Percentiles rank a stretch among this genome's conserved stretches.
phyloP scores from a whole-genome alignment of 1,140 invertebrate genomes.

The Asbolus verrucosus region DNA sequence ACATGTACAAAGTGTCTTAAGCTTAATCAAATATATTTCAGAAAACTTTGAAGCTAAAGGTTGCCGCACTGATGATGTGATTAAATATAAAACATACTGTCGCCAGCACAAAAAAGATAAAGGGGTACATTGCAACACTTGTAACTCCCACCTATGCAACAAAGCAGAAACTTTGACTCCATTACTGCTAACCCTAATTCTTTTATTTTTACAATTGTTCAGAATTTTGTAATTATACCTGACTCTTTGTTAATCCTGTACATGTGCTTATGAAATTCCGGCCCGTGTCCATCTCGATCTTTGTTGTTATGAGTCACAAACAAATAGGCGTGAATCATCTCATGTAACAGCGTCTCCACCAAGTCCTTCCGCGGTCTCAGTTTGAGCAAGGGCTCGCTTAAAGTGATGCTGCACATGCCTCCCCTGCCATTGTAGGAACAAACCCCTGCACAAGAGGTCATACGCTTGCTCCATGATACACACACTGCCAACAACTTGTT shows the following conservation, averaged over 20 bases:
- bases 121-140: too few species aligned
- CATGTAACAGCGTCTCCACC: constrained; percentile 96
- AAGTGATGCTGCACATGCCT: constrained; percentile 83
- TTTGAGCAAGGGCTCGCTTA: constrained; percentile 93
- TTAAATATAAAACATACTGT: too few species aligned
- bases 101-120: too few species aligned
- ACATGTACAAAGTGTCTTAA: too few species aligned
- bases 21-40: too few species aligned
- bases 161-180: too few species aligned
- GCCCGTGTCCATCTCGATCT: constrained; percentile 94
- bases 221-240: too few species aligned
- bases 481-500: constrained; percentile 79
- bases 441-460: constrained; percentile 92
- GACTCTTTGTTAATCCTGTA: constrained; percentile 88
- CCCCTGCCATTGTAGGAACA: constrained; percentile 83
- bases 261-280: constrained; percentile 95
- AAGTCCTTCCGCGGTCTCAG: constrained; percentile 92
- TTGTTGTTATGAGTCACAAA: constrained; percentile 87
- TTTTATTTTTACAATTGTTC: too few species aligned
- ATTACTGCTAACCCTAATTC: too few species aligned
- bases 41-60: too few species aligned
- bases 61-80: too few species aligned
- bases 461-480: constrained; percentile 94
- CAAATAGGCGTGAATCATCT: constrained; percentile 99
- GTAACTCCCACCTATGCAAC: too few species aligned